A percentile compares a stretch with the other conserved stretches of the same genome.
Conservation (phyloP, 2,113 vertebrate species). For the Pelecanoides urinatrix region DNA sequence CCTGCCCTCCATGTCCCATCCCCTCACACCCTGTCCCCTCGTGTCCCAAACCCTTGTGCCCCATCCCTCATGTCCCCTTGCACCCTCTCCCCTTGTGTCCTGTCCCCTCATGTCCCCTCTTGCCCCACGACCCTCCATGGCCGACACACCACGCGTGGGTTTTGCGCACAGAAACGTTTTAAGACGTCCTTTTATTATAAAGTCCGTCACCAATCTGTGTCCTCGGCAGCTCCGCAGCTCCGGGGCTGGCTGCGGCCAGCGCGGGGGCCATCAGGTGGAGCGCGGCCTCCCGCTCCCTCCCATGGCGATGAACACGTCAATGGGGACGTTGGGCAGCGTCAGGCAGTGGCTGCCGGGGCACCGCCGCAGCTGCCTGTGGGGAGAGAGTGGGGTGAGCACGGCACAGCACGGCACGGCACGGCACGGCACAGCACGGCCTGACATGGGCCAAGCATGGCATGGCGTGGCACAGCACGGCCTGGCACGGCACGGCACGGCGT, state of each 20-base stretch:
- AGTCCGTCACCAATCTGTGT: not conserved
- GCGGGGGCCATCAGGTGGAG: not conserved
- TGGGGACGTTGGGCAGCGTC: conserved; percentile 49
- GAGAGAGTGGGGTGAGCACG: not conserved
- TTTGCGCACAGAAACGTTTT: not conserved
- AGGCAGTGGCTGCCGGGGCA: conserved; percentile 54
- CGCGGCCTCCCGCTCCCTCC: not conserved
- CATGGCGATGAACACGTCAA: conserved; percentile 48
- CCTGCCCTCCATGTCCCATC: too few species aligned
- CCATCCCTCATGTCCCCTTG: not conserved
- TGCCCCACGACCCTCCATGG: fast-evolving
- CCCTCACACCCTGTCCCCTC: not conserved
- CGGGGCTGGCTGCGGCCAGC: not conserved
- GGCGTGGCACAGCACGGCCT: too few species aligned
- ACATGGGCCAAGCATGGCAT: too few species aligned
- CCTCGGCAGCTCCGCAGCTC: not conserved
- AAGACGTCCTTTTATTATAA: conserved; percentile 16
- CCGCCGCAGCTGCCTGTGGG: conserved; percentile 39
- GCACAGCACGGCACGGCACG: too few species aligned
- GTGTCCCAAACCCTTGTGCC: fast-evolving
- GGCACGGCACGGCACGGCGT: too few species aligned
- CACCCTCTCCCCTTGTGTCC: not conserved
- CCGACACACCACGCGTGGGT: fast-evolving
- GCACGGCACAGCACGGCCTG: too few species aligned
- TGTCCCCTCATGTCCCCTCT: fast-evolving